Evolutionary conservation across 1,140 invertebrate genomes (phyloP).

Genomic region (Zelostemma sp.): DNA sequence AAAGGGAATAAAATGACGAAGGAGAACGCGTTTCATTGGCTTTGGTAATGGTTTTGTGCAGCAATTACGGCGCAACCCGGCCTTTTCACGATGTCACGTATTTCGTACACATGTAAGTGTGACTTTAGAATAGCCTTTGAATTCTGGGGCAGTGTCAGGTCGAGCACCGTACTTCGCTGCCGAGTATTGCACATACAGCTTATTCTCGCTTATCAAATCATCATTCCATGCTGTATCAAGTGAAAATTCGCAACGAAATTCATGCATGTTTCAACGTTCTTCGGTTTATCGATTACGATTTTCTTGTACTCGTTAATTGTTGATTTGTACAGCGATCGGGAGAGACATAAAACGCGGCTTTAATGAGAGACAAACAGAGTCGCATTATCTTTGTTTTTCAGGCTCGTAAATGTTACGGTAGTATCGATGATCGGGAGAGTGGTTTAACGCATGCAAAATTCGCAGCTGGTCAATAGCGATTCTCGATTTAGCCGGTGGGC

Average conservation of each 20-base stretch:
- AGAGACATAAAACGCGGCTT: too few relatives aligned
- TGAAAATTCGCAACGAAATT: too few relatives aligned
- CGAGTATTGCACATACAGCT: constrained; percentile 32
- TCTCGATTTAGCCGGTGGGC: constrained; percentile 29
- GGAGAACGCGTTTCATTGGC: constrained; percentile 37
- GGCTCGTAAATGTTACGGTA: constrained; percentile 27
- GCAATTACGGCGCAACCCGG: constrained; percentile 32
- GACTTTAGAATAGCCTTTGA: constrained; percentile 42
- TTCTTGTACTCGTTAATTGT: too few relatives aligned
- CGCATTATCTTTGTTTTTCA: constrained; percentile 17
- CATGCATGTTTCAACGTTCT: too few relatives aligned
- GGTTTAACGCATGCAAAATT: constrained; percentile 46
- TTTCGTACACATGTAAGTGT: constrained; percentile 38
- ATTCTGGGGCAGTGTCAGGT: constrained; percentile 47
- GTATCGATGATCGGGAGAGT: constrained; percentile 36
- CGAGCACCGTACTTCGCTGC: constrained; percentile 32
- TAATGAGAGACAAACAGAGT: too few relatives aligned
- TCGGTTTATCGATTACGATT: too few relatives aligned
- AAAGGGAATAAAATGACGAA: neutral
- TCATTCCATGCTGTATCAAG: too few relatives aligned
- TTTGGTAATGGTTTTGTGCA: constrained; percentile 23
- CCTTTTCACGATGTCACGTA: constrained; percentile 39
- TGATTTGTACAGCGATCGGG: too few relatives aligned
- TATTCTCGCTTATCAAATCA: constrained; percentile 39
- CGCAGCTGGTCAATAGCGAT: constrained; percentile 29